Percentiles rank a stretch among this genome's conserved stretches.
phyloP scores from a whole-genome alignment of 2,113 vertebrate genomes.

The Nettapus auritus region DNA sequence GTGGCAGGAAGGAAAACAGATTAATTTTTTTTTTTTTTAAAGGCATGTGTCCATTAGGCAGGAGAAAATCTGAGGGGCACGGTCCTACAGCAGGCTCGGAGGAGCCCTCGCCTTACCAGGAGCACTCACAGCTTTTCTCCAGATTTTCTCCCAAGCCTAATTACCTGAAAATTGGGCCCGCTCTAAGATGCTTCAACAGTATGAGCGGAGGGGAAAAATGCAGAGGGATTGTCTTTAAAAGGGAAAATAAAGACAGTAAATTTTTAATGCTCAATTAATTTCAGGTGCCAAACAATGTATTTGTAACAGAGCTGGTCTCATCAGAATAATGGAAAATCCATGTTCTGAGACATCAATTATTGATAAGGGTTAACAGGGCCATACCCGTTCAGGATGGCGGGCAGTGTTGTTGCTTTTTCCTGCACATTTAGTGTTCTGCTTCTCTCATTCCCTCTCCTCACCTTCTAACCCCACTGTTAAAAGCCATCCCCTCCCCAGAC shows the following conservation, averaged over 20 bases:
- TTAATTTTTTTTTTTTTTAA: not conserved
- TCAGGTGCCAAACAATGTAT: not conserved
- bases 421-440: not conserved
- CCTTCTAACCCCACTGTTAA: not conserved
- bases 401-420: not conserved
- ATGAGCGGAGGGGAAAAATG: not conserved
- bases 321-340: conserved; percentile 37
- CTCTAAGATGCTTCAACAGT: not conserved
- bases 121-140: not conserved
- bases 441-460: not conserved
- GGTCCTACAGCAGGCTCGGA: not conserved
- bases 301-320: not conserved
- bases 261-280: conserved; percentile 10
- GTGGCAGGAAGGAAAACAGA: not conserved
- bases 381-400: not conserved
- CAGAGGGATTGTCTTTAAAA: not conserved
- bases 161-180: not conserved
- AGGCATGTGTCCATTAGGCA: not conserved
- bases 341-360: not conserved
- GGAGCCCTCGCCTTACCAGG: not conserved
- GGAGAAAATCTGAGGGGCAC: not conserved
- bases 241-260: not conserved
- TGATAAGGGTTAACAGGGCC: not conserved
- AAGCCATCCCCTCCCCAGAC: not conserved
- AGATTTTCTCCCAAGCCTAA: rapidly evolving